Base-by-base conservation (phyloP, 1,140 invertebrate species). In the Bombus haemorrhoidalis region DNA sequence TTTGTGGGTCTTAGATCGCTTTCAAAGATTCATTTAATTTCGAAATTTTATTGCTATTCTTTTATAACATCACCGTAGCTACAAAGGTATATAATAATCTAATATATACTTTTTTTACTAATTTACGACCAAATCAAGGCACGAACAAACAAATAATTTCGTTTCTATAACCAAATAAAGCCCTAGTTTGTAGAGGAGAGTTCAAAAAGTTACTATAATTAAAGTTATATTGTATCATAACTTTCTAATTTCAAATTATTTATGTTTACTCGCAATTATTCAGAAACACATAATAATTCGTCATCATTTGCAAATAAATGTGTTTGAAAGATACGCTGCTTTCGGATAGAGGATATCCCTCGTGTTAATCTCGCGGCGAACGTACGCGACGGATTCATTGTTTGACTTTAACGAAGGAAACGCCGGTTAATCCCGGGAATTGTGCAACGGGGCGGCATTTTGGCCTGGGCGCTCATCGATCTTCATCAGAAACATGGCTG, bases 401-500 rank as follows among this genome's bases (percentile, higher is more conserved):
- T 47, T 43, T 8, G 81, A 66, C 59, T 72, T 41, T 37, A 47
- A 68, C n/a, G 39, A 57, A 76, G 43, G 32, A 62, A 64, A 43
- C 34, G 22, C 69, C 32, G 43, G 73, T 66, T 76, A 83, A 83
- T 83, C 62, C 18, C 43, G 34, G 4, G 34, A n/a, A 71, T 62
- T 62, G 47, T 62, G 66, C 37, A 37, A 25, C 43, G 8, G n/a
- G 47, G 32, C 39, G 9, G 5, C 9, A 34, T 59, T 79, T 47
- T 25, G 75, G 53, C 18, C 66, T 1, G 25, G 22, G 32, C 37
- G 75, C 28, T 28, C 66, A 81, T 85, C 83, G 78, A 74, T 81
- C 83, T 81, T 81, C 77, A 39, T 85, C 57, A 53, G 43, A 53
- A 74, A 53, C 69, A 74, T 57, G 71, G 66, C 72, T 47, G 80